These are phyloP conservation scores for Mythimna ferrago DNA, from an alignment of 2,888 invertebrate species.

Conservation along the genomic window DNA sequence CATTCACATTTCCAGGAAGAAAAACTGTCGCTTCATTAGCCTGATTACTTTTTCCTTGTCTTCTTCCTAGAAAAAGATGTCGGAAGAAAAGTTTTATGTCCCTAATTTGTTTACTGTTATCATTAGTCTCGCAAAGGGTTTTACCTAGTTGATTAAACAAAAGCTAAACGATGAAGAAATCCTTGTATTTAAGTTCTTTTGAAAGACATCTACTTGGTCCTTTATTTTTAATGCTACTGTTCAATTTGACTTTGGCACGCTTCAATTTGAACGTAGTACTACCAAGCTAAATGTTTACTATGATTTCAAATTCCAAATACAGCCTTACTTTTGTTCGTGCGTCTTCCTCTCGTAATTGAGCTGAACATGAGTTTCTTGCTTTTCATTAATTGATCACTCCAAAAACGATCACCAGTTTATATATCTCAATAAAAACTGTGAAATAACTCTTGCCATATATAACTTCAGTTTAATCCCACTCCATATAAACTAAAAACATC, in stretches of 20 bases:
- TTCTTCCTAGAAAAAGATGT: slow-evolving; percentile 17
- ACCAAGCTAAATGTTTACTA: neutral
- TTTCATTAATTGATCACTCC: neutral
- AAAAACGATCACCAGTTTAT: slow-evolving; percentile 9
- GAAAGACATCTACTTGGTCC: slow-evolving; percentile 1
- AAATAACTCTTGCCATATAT: slow-evolving; percentile 28
- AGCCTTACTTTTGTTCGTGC: too few species aligned
- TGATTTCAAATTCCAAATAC: neutral
- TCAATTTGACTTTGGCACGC: neutral
- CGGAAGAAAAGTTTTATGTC: slow-evolving; percentile 31
- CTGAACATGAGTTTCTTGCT: neutral
- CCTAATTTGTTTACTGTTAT: slow-evolving; percentile 44
- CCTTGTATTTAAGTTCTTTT: slow-evolving; percentile 7
- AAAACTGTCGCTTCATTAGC: slow-evolving; percentile 37
- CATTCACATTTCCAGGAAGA: slow-evolving; percentile 19
- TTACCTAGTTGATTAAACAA: slow-evolving; percentile 10
- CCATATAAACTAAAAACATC: slow-evolving; percentile 60
- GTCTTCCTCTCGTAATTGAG: neutral
- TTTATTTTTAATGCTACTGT: slow-evolving; percentile 9
- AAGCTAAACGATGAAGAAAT: slow-evolving; percentile 25
- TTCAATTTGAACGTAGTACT: neutral
- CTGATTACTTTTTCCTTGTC: slow-evolving; percentile 40
- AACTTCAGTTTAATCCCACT: slow-evolving; percentile 44
- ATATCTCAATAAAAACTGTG: slow-evolving; percentile 23
- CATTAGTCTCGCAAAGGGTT: slow-evolving; percentile 35